phyloP scores from a whole-genome alignment of 2,888 invertebrate species.

The Xanthorhoe designata region DNA sequence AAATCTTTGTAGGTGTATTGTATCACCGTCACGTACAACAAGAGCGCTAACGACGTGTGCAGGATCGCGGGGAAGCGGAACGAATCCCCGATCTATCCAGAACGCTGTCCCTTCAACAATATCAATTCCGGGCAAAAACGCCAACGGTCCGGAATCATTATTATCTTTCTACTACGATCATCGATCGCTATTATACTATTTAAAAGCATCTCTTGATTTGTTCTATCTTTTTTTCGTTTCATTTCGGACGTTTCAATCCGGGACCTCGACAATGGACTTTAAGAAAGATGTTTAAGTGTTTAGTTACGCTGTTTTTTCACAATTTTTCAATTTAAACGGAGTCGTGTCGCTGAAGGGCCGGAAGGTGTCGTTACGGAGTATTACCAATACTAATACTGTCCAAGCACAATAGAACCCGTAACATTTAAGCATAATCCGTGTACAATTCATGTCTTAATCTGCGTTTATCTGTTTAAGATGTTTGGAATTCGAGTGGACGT shows the following conservation, averaged over 20 bases:
- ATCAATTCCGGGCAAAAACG: constrained; percentile 69
- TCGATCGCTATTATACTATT: constrained; percentile 85
- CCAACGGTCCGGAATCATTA: constrained; percentile 79
- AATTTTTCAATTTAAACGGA: constrained; percentile 82
- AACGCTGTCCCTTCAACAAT: constrained; percentile 75
- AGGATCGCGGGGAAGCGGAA: constrained; percentile 82
- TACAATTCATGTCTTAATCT: constrained; percentile 51
- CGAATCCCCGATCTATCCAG: constrained; percentile 76
- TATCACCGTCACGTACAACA: constrained; percentile 76
- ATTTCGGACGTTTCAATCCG: constrained; percentile 80
- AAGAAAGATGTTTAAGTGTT: constrained; percentile 85
- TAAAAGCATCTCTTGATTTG: constrained; percentile 84
- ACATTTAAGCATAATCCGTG: constrained; percentile 54
- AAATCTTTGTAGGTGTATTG: constrained; percentile 73
- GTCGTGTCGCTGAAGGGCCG: constrained; percentile 80
- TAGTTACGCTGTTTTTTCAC: constrained; percentile 84
- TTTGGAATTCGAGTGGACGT: constrained; percentile 48
- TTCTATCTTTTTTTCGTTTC: constrained; percentile 76
- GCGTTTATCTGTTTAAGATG: constrained; percentile 50
- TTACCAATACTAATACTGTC: constrained; percentile 77
- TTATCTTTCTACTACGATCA: constrained; percentile 83
- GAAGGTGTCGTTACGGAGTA: constrained; percentile 82
- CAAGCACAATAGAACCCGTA: constrained; percentile 56
- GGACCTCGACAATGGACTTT: constrained; percentile 78
- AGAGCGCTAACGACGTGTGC: constrained; percentile 82